Evolutionary conservation across 92 coral and sea anemone species (phyloP), one percentile per base, ranked within the genome.

Genomic region (Parazoanthus darwini): DNA sequence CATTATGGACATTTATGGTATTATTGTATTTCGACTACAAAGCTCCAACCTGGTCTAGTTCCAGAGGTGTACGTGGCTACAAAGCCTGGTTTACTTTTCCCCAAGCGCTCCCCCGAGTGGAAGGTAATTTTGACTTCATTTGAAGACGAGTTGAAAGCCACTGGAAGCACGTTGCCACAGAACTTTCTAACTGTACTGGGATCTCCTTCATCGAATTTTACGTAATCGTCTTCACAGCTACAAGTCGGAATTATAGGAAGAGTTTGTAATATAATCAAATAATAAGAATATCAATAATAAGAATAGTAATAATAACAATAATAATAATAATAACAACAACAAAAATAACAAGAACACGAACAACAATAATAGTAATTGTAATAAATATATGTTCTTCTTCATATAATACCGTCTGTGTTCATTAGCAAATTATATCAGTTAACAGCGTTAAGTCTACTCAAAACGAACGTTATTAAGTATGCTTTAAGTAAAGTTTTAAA

Each of bases 61-160:
- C 99, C 99, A 11, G 99, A 97, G 5, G 94, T 90, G 89, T 97
- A 97, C 11, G 99, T 97, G 15, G 99, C 99, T 63, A 97, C 98
- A 89, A 95, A 97, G 29, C 99, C 99, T 37, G 98, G 94, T 84
- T 94, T 97, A 82, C 93, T 87, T 44, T 92, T 91, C 43, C 94
- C 98, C 33, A 95, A 74, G 46, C 90, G 93, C 56, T 96, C 94
- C 26, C 90, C 94, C 29, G 99, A 95, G 86, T 89, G 93, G 82
- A 97, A 97, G 71, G 92, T 82, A 35, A 97, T 81, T 77, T 92
- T 94, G 56, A 97, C 71, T 74, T 92, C 94, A 81, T 92, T 97
- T 3, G 97, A 91, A 8, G 94, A 91, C 3, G 93, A 89, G 83
- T 90, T 97, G 83, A 92, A 97, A 14, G 92, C 77, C 50, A 90